phyloP scores from a whole-genome alignment of 64 coral and sea anemone species.

The Porites lutea region DNA sequence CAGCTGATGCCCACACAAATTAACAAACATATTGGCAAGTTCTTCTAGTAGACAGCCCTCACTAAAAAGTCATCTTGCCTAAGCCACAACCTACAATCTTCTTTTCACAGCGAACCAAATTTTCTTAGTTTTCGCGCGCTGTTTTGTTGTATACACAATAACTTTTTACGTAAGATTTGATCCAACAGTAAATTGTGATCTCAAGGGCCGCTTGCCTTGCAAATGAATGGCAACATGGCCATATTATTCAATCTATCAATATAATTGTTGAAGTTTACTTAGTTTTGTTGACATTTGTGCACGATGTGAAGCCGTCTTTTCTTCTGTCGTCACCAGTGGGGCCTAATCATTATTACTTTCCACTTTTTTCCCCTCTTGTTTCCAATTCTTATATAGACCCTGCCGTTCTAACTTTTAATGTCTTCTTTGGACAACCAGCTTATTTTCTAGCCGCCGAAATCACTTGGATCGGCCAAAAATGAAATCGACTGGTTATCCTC shows the following conservation, averaged over 20 bases:
- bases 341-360: not conserved
- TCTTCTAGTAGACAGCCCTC: not conserved
- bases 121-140: not conserved
- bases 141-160: not conserved
- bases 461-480: too few relatives aligned
- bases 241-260: slow-evolving; percentile 15
- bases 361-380: not conserved
- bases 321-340: not conserved
- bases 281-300: not conserved
- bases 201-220: not conserved
- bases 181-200: slow-evolving; percentile 13
- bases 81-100: not conserved
- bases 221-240: slow-evolving; percentile 17
- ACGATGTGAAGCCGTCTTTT: not conserved
- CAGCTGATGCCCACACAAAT: slow-evolving; percentile 21
- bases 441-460: too few relatives aligned
- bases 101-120: too few relatives aligned
- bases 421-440: too few relatives aligned
- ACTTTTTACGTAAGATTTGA: not conserved
- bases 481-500: not conserved
- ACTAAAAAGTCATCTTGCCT: not conserved
- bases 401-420: too few relatives aligned
- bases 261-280: slow-evolving; percentile 34
- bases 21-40: slow-evolving; percentile 37
- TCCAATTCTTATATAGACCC: too few relatives aligned